Conservation (phyloP, 2,888 invertebrate genomes). For the Drosophila limbata region DNA sequence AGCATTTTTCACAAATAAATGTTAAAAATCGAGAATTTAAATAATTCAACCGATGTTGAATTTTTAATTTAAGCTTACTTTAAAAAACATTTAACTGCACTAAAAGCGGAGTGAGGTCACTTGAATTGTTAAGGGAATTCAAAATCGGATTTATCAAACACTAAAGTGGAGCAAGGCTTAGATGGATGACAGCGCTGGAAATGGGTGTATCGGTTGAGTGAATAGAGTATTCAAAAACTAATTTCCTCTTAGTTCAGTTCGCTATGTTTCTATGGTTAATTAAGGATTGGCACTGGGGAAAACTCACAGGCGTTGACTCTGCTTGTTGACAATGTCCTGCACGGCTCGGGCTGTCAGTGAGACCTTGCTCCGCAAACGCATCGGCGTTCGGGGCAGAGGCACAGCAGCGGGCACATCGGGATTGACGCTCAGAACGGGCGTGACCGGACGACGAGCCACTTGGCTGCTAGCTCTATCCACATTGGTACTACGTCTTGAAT, state of each 20-base stretch:
- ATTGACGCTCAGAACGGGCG: constrained; percentile 73
- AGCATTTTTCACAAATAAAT: too few species aligned
- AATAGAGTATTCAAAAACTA: too few species aligned
- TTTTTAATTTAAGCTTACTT: too few species aligned
- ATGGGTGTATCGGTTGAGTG: constrained; percentile 13
- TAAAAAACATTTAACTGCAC: too few species aligned
- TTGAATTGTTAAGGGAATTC: neutral
- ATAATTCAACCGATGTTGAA: too few species aligned
- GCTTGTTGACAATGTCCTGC: constrained; percentile 76
- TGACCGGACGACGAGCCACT: constrained; percentile 72
- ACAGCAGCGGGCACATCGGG: constrained; percentile 78
- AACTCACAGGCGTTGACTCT: constrained; percentile 77
- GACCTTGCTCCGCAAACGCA: constrained; percentile 77
- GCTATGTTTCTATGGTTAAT: neutral
- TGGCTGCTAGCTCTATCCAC: constrained; percentile 73
- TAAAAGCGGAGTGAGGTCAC: too few species aligned
- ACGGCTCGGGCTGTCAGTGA: constrained; percentile 80
- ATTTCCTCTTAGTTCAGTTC: neutral
- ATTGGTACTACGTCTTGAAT: constrained; percentile 61
- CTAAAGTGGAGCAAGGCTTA: neutral
- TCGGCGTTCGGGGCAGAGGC: constrained; percentile 81
- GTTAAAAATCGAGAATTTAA: too few species aligned
- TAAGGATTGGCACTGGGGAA: neutral
- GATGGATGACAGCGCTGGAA: constrained; percentile 19
- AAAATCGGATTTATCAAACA: neutral